Percentiles rank a stretch among this genome's conserved stretches.
Evolutionary conservation across 2,113 vertebrate species (phyloP).

Genomic region (Seriola quinqueradiata): DNA sequence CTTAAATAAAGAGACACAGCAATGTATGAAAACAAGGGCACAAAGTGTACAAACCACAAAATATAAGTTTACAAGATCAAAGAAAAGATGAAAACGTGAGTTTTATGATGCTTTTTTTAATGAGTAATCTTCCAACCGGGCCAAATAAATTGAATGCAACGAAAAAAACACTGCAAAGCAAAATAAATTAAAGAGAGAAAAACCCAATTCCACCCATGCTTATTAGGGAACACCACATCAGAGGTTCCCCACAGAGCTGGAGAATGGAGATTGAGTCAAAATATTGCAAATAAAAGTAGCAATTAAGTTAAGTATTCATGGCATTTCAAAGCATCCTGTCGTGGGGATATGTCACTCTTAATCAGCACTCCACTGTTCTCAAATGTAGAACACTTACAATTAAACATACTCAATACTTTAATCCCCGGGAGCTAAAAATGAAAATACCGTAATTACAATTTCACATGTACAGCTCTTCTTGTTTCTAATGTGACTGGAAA

Average conservation of each 20-base stretch:
- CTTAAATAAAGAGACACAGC: too few relatives aligned
- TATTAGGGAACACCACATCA: conserved; percentile 12
- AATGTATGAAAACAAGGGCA: too few relatives aligned
- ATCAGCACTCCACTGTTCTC: conserved; percentile 70
- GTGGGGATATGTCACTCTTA: conserved; percentile 69
- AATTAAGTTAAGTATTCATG: conserved; percentile 82
- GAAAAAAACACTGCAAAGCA: not conserved
- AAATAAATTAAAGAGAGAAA: not conserved
- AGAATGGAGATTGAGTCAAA: conserved; percentile 34
- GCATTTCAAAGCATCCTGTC: conserved; percentile 74
- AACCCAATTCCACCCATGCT: not conserved
- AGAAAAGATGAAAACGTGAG: not conserved
- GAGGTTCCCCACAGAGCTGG: not conserved
- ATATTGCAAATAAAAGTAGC: conserved; percentile 68
- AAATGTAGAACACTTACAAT: conserved; percentile 82
- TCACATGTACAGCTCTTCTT: conserved; percentile 59
- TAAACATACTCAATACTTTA: conserved; percentile 78
- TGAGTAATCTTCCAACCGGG: not conserved
- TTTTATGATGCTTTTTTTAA: not conserved
- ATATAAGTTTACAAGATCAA: not conserved
- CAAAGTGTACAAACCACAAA: too few relatives aligned
- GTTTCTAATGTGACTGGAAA: conserved; percentile 74
- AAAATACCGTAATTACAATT: conserved; percentile 78
- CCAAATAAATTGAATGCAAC: not conserved
- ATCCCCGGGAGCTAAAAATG: conserved; percentile 71